Evolutionary conservation across 2,797 vertebrate genomes (phyloP).

Genomic region (Spinus pinus): DNA sequence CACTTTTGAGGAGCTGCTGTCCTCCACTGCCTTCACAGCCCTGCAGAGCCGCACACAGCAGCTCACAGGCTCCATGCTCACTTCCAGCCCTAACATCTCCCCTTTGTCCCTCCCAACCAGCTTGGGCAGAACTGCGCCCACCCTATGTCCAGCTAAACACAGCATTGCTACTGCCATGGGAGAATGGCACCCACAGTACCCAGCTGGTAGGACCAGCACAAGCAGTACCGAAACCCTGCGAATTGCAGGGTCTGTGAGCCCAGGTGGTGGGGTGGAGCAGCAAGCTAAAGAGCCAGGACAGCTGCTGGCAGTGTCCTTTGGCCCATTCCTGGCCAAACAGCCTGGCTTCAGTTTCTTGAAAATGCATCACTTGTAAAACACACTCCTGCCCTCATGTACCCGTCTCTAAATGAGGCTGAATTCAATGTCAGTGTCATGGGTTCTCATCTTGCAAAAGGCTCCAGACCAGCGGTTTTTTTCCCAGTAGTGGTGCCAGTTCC

Average conservation of each 20-base stretch:
- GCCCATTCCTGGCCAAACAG: neutral
- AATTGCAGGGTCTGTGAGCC: neutral
- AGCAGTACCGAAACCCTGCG: rapidly evolving
- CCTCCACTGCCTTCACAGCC: rapidly evolving
- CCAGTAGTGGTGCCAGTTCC: conserved; percentile 89
- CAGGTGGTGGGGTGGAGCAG: neutral
- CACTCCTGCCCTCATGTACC: conserved; percentile 6
- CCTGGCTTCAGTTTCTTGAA: neutral
- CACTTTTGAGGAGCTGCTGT: rapidly evolving
- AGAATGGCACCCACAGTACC: neutral
- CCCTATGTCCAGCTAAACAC: neutral
- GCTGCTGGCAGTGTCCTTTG: neutral
- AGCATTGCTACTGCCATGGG: neutral
- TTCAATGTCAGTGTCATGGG: conserved; percentile 71
- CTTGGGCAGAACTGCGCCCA: rapidly evolving
- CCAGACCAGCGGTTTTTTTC: conserved; percentile 76
- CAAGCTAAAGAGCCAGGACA: neutral
- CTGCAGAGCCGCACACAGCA: neutral
- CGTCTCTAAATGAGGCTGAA: neutral
- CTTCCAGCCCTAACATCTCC: neutral
- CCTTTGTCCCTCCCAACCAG: neutral
- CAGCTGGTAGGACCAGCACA: neutral
- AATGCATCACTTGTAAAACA: neutral
- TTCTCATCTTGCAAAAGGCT: conserved; percentile 80
- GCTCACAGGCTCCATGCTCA: neutral